These are phyloP conservation scores for Ephialtes manifestator DNA, from an alignment of 2,888 invertebrate genomes.

Conservation along the genomic window DNA sequence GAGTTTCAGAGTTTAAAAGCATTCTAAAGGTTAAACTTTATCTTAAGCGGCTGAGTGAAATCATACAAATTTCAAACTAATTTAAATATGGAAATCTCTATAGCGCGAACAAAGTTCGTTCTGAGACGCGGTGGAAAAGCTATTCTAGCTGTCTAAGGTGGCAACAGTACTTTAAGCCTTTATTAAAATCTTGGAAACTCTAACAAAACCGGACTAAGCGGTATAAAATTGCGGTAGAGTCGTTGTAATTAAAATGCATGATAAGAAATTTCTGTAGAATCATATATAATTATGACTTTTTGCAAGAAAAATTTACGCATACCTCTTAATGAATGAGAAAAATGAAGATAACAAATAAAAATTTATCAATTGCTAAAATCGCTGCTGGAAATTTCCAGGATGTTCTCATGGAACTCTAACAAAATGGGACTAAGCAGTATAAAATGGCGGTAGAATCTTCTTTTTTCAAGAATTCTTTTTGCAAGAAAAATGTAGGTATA, in stretches of 20 bases:
- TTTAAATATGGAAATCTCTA: conserved; percentile 6
- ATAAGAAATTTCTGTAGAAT: too few species aligned
- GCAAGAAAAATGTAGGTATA: too few species aligned
- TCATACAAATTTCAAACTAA: not conserved
- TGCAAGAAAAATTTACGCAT: too few species aligned
- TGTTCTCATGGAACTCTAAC: too few species aligned
- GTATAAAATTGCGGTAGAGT: not conserved
- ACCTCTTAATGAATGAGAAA: too few species aligned
- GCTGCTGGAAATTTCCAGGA: too few species aligned
- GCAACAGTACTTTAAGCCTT: not conserved
- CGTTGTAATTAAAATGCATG: not conserved
- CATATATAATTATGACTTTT: too few species aligned
- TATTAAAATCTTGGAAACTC: not conserved
- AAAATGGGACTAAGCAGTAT: too few species aligned
- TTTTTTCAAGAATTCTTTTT: too few species aligned
- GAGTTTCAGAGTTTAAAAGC: not conserved
- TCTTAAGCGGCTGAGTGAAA: not conserved
- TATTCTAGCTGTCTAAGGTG: not conserved
- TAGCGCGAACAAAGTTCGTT: not conserved
- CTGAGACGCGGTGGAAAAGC: not conserved
- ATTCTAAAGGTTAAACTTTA: not conserved
- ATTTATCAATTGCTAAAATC: too few species aligned
- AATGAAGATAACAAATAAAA: too few species aligned
- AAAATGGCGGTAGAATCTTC: too few species aligned
- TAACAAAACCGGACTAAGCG: not conserved